phyloP scores from a whole-genome alignment of 2,113 vertebrate genomes.

The Thunnus thynnus region DNA sequence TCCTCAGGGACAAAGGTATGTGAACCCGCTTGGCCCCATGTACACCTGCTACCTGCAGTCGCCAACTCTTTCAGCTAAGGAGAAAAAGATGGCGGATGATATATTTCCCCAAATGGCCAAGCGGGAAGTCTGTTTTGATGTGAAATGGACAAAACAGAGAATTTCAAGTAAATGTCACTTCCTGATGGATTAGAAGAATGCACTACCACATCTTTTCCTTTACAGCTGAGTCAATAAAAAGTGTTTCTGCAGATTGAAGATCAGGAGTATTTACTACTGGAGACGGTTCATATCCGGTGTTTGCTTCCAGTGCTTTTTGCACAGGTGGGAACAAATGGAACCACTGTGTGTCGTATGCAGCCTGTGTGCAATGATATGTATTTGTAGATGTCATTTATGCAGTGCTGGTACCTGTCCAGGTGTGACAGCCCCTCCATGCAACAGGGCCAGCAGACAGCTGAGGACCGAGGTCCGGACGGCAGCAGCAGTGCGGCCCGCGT shows the following conservation, averaged over 20 bases:
- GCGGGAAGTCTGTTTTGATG: slow-evolving; percentile 61
- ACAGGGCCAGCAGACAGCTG: slow-evolving; percentile 92
- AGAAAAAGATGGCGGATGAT: slow-evolving; percentile 46
- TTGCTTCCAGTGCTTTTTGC: slow-evolving; percentile 16
- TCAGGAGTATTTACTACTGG: slow-evolving; percentile 11
- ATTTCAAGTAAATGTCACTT: slow-evolving; percentile 50
- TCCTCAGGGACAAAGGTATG: slow-evolving; percentile 76
- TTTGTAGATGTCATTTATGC: background rate
- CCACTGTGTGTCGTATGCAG: background rate
- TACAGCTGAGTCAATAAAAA: slow-evolving; percentile 55
- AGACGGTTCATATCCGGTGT: slow-evolving; percentile 14
- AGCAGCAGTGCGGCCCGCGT: slow-evolving; percentile 90
- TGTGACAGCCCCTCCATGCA: slow-evolving; percentile 83
- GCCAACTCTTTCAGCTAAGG: slow-evolving; percentile 65
- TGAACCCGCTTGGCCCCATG: slow-evolving; percentile 58
- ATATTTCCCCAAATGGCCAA: slow-evolving; percentile 61
- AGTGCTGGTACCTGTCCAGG: slow-evolving; percentile 85
- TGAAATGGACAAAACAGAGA: slow-evolving; percentile 72
- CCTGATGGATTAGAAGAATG: slow-evolving; percentile 52
- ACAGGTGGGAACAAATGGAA: slow-evolving; percentile 16
- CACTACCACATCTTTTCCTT: slow-evolving; percentile 57
- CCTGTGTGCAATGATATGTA: background rate
- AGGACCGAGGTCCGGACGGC: slow-evolving; percentile 92
- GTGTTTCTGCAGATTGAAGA: slow-evolving; percentile 48
- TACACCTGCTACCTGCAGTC: slow-evolving; percentile 75